Conservation (phyloP, 2,797 vertebrate species). For the Lacerta bilineata region DNA sequence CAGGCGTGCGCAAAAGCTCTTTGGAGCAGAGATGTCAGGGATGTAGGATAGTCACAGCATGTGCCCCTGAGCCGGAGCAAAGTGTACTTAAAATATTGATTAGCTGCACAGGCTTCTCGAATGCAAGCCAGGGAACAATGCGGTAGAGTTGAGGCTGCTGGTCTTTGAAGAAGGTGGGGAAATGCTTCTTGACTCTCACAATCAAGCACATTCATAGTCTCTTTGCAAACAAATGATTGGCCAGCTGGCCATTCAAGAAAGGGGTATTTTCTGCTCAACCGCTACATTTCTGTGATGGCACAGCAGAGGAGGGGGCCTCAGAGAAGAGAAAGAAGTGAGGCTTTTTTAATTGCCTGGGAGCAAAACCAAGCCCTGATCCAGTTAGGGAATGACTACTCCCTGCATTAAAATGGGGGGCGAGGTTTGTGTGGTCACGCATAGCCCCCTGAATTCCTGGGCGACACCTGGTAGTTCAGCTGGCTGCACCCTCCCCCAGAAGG, state of each 20-base stretch:
- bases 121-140: background rate
- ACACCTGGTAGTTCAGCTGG: too few species aligned
- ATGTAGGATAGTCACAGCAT: slow-evolving; percentile 23
- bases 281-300: background rate
- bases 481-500: too few species aligned
- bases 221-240: slow-evolving; percentile 4
- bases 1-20: slow-evolving; percentile 31
- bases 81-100: slow-evolving; percentile 43
- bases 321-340: background rate
- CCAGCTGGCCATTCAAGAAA: slow-evolving; percentile 8
- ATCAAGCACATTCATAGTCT: slow-evolving; percentile 18
- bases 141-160: background rate
- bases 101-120: background rate
- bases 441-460: too few species aligned
- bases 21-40: slow-evolving; percentile 27
- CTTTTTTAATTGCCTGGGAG: background rate
- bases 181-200: background rate
- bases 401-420: too few species aligned
- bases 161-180: background rate
- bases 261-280: background rate
- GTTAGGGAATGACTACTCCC: too few species aligned
- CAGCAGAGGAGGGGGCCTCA: background rate
- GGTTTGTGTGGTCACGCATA: too few species aligned
- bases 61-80: slow-evolving; percentile 10
- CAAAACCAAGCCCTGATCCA: background rate